These are phyloP conservation scores for Drosophila lowei DNA, from an alignment of 1,140 invertebrate species.

Conservation along the genomic window DNA sequence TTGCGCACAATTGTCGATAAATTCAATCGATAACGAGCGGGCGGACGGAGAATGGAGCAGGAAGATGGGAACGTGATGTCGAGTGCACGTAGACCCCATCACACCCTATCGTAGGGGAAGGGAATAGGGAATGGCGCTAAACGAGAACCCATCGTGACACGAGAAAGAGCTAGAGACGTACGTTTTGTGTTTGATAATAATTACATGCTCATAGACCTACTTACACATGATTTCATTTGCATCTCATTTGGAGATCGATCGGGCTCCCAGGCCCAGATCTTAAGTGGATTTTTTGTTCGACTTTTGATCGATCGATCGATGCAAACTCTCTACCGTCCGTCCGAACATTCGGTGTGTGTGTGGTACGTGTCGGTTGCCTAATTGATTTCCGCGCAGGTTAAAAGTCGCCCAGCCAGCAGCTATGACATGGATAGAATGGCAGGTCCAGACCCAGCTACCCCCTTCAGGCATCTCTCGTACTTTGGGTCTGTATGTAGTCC, in stretches of 20 bases:
- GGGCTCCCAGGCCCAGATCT: slow-evolving; percentile 11
- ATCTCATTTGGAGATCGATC: background rate
- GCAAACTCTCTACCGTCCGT: slow-evolving; percentile 33
- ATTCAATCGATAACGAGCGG: slow-evolving; percentile 67
- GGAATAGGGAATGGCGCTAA: no score
- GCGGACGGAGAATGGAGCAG: background rate
- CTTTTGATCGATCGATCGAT: slow-evolving; percentile 13
- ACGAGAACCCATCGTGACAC: no score
- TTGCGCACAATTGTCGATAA: slow-evolving; percentile 63
- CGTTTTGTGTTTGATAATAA: no score
- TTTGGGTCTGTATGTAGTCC: slow-evolving; percentile 35
- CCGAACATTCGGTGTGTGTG: slow-evolving; percentile 7
- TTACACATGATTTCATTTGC: no score
- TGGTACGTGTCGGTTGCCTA: slow-evolving; percentile 43
- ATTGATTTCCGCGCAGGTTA: slow-evolving; percentile 75
- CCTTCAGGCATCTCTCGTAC: no score
- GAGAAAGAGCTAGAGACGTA: no score
- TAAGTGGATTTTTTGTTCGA: slow-evolving; percentile 21
- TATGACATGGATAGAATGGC: slow-evolving; percentile 31
- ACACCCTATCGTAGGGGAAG: no score
- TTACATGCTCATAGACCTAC: no score
- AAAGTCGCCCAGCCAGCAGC: slow-evolving; percentile 63
- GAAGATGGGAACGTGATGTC: slow-evolving; percentile 10
- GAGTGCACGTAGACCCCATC: background rate
- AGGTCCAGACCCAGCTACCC: no score